Base-by-base conservation (phyloP, 2,797 vertebrate species). In the Poecilia velifera region DNA sequence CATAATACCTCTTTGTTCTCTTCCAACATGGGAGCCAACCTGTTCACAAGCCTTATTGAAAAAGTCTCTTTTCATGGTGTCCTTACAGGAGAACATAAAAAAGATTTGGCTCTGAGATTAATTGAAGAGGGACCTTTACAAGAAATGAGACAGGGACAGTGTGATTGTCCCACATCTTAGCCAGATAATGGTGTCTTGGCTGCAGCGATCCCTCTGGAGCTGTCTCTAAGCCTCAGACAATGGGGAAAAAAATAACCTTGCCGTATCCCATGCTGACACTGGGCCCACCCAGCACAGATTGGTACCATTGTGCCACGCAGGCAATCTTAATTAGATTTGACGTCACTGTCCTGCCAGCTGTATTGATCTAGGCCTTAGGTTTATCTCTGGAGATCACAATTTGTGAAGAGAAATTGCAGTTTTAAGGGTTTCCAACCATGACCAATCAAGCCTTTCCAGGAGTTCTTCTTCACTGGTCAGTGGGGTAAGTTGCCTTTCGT, bases 301-400 rank as follows among this genome's bases (percentile, higher is more conserved):
- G 91, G 76, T 83, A 86, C 91, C 82, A 92, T 93, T 95, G 93
- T 93, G 89, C 84, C 86, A 79, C 74, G 73, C 73, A 43, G 77
- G 83, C 90, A 90, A 90, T 93, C 93, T 94, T 95, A 95, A 96
- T 96, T 94, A 93, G 93, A 90, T 95, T 93, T 93, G 91, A 93
- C 89, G 89, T 93, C 90, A 92, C 87, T 70, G 76, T 82, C 79
- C 88, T 68, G 88, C 74, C 49, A 72, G 85, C 91, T 87, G 86
- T 89, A 92, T 94, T 92, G 91, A 94, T 91, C 84, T 64, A 13
- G 73, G 77, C 43, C 80, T 72, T 62, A 76, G 77, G 80, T 90
- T 88, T 81, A 90, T 92, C 93, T 82, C 86, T 53, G 1, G 85
- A 90, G 90, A 94, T 90, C 87, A 70, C 89, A 87, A 89, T 93